Conservation (phyloP, 2,888 invertebrate species). For the Agrotis ipsilon region DNA sequence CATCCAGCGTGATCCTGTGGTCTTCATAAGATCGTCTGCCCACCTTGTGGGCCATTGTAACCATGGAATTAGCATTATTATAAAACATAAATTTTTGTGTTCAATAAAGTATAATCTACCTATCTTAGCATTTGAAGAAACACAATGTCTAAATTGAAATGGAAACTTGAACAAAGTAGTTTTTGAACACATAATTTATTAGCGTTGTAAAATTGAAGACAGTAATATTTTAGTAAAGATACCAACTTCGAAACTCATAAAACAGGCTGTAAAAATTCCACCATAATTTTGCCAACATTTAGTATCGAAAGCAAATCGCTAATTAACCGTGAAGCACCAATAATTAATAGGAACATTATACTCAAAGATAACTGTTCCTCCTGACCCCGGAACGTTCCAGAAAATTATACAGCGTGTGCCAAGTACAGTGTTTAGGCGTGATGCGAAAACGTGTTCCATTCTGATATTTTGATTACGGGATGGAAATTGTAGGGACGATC, state of each 20-base stretch:
- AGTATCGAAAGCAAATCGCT: constrained; percentile 42
- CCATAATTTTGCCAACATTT: constrained; percentile 32
- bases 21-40: no score
- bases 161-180: no score
- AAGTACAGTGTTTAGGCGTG: constrained; percentile 58
- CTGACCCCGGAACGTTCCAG: constrained; percentile 55
- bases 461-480: constrained; percentile 48
- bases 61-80: no score
- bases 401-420: constrained; percentile 49
- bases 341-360: constrained; percentile 48
- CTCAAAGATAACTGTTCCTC: constrained; percentile 42
- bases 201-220: neutral
- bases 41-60: no score
- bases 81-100: no score
- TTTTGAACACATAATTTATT: neutral
- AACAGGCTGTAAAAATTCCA: constrained; percentile 26
- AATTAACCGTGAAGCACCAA: constrained; percentile 42
- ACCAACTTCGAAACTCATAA: neutral
- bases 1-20: no score
- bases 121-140: no score
- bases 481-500: constrained; percentile 38
- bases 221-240: neutral
- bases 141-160: no score
- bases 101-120: no score
- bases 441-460: constrained; percentile 56